These are phyloP conservation scores for Erebia epiphron DNA, from an alignment of 2,888 invertebrate species.

Conservation along the genomic window DNA sequence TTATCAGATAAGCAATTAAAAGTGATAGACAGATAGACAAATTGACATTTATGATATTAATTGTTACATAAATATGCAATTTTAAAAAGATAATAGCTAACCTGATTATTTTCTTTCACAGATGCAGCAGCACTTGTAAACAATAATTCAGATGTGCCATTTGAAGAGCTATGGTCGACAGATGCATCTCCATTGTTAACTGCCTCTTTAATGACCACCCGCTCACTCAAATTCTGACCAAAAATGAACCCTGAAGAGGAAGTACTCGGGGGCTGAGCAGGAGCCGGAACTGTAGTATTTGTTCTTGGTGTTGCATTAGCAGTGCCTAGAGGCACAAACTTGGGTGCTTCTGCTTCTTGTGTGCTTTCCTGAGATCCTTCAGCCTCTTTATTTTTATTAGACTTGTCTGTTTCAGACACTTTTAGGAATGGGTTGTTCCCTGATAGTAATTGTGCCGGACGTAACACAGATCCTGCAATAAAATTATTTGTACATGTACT, in stretches of 20 bases:
- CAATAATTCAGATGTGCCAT: slow-evolving; percentile 86
- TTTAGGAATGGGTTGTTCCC: slow-evolving; percentile 69
- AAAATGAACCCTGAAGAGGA: slow-evolving; percentile 91
- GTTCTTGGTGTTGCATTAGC: slow-evolving; percentile 60
- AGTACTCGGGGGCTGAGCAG: slow-evolving; percentile 60
- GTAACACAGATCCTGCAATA: slow-evolving; percentile 65
- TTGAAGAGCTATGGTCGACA: slow-evolving; percentile 70
- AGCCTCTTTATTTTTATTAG: slow-evolving; percentile 49
- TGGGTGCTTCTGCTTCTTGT: slow-evolving; percentile 65
- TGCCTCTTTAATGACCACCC: slow-evolving; percentile 87
- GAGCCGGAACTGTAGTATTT: slow-evolving; percentile 79
- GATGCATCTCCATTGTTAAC: slow-evolving; percentile 77
- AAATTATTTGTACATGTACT: not conserved
- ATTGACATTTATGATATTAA: too few species aligned
- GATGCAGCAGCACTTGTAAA: slow-evolving; percentile 88
- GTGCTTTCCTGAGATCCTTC: slow-evolving; percentile 50
- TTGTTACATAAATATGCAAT: too few species aligned
- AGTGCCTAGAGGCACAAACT: slow-evolving; percentile 76
- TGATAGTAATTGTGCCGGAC: slow-evolving; percentile 73
- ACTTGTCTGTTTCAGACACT: slow-evolving; percentile 46
- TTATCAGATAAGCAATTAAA: too few species aligned
- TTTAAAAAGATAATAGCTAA: not conserved
- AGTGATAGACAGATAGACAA: too few species aligned
- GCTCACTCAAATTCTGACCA: slow-evolving; percentile 94
- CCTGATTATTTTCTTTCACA: slow-evolving; percentile 75